Evolutionary conservation across 53 echinoderm and acorn worm species (phyloP).

Genomic region (Apostichopus leukothele): DNA sequence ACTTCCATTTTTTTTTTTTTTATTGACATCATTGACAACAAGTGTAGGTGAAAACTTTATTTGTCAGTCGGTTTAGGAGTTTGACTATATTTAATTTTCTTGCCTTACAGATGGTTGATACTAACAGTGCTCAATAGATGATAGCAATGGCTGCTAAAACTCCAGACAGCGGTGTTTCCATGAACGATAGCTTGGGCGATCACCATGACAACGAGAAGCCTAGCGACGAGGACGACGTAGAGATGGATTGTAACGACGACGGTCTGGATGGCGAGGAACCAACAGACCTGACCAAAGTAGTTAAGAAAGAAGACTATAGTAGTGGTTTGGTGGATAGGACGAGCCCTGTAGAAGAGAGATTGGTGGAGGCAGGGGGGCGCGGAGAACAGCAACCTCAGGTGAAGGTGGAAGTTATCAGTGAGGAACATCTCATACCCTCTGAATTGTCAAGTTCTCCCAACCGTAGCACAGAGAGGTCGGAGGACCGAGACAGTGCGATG

Average conservation of each 20-base stretch:
- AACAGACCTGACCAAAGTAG: slow-evolving; percentile 46
- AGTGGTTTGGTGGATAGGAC: background rate
- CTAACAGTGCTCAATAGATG: background rate
- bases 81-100: background rate
- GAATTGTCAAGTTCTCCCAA: background rate
- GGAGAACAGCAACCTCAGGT: background rate
- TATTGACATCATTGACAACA: no score
- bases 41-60: no score
- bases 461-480: background rate
- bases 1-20: no score
- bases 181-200: slow-evolving; percentile 41
- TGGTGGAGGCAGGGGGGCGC: background rate
- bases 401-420: background rate
- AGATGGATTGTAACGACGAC: slow-evolving; percentile 63
- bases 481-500: background rate
- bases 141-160: slow-evolving; percentile 37
- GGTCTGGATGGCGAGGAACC: slow-evolving; percentile 39
- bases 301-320: slow-evolving; percentile 2
- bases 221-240: slow-evolving; percentile 48
- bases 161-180: slow-evolving; percentile 43
- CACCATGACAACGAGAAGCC: slow-evolving; percentile 46
- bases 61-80: no score
- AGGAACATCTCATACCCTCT: background rate
- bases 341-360: background rate
- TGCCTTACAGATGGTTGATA: slow-evolving; percentile 25